Evolutionary conservation across 2,888 invertebrate species (phyloP).

Genomic region (Drosophila koepferae): DNA sequence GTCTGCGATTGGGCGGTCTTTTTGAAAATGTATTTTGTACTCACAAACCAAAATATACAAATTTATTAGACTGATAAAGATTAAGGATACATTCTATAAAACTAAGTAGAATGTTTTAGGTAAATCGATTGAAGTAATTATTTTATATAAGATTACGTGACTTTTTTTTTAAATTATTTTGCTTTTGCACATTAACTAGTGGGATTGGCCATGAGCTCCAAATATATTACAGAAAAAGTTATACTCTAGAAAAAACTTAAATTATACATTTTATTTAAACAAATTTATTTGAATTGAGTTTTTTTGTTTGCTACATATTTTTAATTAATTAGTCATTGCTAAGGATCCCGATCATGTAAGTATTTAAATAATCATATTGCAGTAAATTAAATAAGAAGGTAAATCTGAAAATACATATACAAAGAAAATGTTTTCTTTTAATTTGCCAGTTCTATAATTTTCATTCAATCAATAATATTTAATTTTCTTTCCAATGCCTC

Average conservation of each 20-base stretch:
- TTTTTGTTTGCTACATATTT: too few species aligned
- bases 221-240: too few species aligned
- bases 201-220: too few species aligned
- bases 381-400: too few species aligned
- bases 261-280: too few species aligned
- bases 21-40: slow-evolving; percentile 7
- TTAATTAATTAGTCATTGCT: too few species aligned
- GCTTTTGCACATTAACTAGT: too few species aligned
- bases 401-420: too few species aligned
- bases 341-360: too few species aligned
- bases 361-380: too few species aligned
- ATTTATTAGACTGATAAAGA: background rate
- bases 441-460: background rate
- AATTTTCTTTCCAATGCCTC: slow-evolving; percentile 3
- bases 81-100: background rate
- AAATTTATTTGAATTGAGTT: too few species aligned
- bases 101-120: background rate
- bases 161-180: background rate
- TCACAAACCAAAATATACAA: background rate
- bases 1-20: background rate
- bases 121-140: background rate
- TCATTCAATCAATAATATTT: background rate
- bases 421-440: background rate
- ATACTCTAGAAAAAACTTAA: too few species aligned
- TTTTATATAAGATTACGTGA: background rate